phyloP scores from a whole-genome alignment of 1,140 invertebrate genomes.

The Odontomachus brunneus region DNA sequence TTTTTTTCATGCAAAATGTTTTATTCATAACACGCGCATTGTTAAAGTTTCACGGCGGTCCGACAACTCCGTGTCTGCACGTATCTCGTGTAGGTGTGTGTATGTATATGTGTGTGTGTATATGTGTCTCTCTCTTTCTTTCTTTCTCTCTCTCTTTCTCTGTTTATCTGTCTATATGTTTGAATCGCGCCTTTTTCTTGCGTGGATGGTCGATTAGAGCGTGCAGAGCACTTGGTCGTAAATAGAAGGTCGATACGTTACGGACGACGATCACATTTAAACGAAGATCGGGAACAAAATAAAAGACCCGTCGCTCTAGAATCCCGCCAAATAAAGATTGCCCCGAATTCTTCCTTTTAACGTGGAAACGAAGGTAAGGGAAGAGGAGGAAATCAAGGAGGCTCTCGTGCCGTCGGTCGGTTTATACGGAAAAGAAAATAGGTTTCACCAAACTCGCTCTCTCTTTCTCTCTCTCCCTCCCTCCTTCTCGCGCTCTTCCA shows the following conservation, averaged over 20 bases:
- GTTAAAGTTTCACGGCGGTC: not conserved
- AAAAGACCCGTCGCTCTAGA: slow-evolving; percentile 32
- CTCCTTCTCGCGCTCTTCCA: not conserved
- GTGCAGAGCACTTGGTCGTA: not conserved
- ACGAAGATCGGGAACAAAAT: slow-evolving; percentile 35
- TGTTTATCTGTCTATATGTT: not conserved
- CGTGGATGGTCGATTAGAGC: not conserved
- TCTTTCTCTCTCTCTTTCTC: no score
- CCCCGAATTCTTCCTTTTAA: slow-evolving; percentile 55
- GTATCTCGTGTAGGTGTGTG: no score
- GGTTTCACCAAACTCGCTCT: slow-evolving; percentile 42
- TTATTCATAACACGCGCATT: slow-evolving; percentile 9
- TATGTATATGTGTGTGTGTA: not conserved
- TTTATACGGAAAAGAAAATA: slow-evolving; percentile 59
- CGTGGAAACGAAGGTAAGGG: not conserved
- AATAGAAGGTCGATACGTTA: slow-evolving; percentile 43
- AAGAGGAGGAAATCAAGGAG: slow-evolving; percentile 53
- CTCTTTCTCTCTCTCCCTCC: slow-evolving; percentile 3
- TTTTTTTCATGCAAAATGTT: slow-evolving; percentile 13
- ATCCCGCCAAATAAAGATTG: slow-evolving; percentile 59
- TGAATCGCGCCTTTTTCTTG: not conserved
- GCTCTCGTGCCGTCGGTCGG: slow-evolving; percentile 54
- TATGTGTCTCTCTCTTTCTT: no score
- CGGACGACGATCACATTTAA: slow-evolving; percentile 54
- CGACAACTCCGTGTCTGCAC: no score